phyloP scores from a whole-genome alignment of 1,140 invertebrate genomes.

The Bathynomus jamesi region DNA sequence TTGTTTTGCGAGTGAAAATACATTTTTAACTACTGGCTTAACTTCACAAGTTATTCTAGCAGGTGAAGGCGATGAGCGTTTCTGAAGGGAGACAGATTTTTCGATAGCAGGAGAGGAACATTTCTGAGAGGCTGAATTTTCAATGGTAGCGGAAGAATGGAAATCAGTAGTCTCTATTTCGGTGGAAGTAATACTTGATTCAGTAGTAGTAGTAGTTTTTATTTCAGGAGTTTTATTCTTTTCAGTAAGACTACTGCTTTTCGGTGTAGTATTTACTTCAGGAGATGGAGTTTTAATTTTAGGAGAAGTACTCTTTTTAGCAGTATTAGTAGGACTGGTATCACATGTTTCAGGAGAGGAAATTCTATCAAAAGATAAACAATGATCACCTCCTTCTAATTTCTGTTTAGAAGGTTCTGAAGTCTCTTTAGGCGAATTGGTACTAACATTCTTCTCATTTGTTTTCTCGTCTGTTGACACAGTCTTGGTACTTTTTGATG shows the following conservation, averaged over 20 bases:
- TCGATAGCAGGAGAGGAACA: background rate
- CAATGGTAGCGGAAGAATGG: background rate
- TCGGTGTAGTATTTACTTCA: background rate
- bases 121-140: background rate
- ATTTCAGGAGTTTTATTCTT: background rate
- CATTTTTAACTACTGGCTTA: slow-evolving; percentile 14
- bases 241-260: background rate
- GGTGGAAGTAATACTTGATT: slow-evolving; percentile 6
- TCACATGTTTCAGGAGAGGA: no score
- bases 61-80: background rate
- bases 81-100: background rate
- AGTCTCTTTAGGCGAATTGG: no score
- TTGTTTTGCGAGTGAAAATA: slow-evolving; percentile 7
- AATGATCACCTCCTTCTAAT: no score
- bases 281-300: no score
- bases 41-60: background rate
- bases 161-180: slow-evolving; percentile 3
- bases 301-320: no score
- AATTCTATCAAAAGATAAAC: no score
- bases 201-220: slow-evolving; percentile 3
- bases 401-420: no score
- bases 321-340: no score
- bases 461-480: no score
- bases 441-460: no score
- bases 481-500: no score